Evolutionary conservation across 2,797 vertebrate genomes (phyloP), one percentile per base, ranked within the genome.

Genomic region (Sciaenops ocellatus): DNA sequence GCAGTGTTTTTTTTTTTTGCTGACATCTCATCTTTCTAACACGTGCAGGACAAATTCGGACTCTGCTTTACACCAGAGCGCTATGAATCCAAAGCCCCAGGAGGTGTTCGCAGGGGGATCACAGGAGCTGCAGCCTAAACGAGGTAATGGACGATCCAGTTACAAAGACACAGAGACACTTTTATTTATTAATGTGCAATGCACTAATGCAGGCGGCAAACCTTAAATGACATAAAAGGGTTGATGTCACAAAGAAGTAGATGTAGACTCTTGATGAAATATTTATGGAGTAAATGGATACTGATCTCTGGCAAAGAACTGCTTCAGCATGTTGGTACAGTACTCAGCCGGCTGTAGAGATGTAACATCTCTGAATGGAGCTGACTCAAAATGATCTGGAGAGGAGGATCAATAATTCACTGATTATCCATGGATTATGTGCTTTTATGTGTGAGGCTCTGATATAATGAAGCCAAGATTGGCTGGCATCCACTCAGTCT

Each of bases 41-140:
- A 75, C 78, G 48, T 70, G 28, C 93, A 99, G 98, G 95, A 99
- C 98, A 83, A 99, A 99, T 91, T 99, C 98, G 0, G 98, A 99
- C 93, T 99, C 98, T 4, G 98, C 98, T 81, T 94, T 99, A 89
- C 98, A 99, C 90, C 98, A 99, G 97, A 99, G 98, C 85, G 95
- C 98, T 81, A 97, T 99, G 97, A 96, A 97, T 59, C 97, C 97
- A 1, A 92, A 95, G 78, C 96, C 97, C 38, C 96, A 97, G 84
- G 98, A 99, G 71, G 86, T 97, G 76, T 99, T 98, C 76, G 93
- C 95, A 0, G 96, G 96, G 62, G 97, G 97, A 16, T 97, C 97
- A 0, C 98, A 98, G 90, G 98, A 99, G 66, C 91, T 97, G 73
- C 98, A 98, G 87, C 96, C 97, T 73, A 99, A 99, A 92, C 95